Base-by-base conservation (phyloP, 2,797 vertebrate species). In the Bothrops alternatus region DNA sequence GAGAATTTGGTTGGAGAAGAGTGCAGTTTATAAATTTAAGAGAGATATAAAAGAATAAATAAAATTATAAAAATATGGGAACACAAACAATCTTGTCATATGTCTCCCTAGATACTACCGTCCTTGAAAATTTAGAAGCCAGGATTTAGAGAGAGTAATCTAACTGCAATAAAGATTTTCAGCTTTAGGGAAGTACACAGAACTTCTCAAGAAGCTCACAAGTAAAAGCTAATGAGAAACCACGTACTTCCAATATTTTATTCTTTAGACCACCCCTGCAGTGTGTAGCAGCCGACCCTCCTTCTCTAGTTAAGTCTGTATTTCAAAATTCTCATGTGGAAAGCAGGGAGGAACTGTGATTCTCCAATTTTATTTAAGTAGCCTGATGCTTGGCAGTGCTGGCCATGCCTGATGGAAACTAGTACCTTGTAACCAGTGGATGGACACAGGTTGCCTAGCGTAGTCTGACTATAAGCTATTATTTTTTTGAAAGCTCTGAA, bases 21-120 rank as follows among this genome's bases (percentile, higher is more conserved):
- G 73, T 90, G 11, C 73, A 58, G 58, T 60, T 90, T 90, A 85
- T 90, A 58, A 58, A 60, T 90, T 90, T 90, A 90, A 85, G 69
- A 87, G 28, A 86, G 47, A 55, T 28, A 86, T 86, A 86, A 87
- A 87, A 55, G 37, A 78, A 90, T 56, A 90, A 82, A 85, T 42
- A 57, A 65, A 55, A 56, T 60, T 26, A 25, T 1, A 14, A 28
- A 86, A 63, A 55, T 63, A 37, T 42, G 85, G 26, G 50, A 25
- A 26, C 65, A 53, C 53, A 69, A 61, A 26, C 28, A 65, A 61
- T 7, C 58, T n/a, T 91, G 90, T 61, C 56, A n/a, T 88, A 26
- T 88, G 47, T 53, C 18, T 47, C 73, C 42, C 58, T 86, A 25
- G 6, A 32, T 18, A 32, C 42, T 26, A 18, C 7, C 25, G 5